Base-by-base conservation (phyloP, 2,888 invertebrate genomes). In the Meteorus cinctellus region DNA sequence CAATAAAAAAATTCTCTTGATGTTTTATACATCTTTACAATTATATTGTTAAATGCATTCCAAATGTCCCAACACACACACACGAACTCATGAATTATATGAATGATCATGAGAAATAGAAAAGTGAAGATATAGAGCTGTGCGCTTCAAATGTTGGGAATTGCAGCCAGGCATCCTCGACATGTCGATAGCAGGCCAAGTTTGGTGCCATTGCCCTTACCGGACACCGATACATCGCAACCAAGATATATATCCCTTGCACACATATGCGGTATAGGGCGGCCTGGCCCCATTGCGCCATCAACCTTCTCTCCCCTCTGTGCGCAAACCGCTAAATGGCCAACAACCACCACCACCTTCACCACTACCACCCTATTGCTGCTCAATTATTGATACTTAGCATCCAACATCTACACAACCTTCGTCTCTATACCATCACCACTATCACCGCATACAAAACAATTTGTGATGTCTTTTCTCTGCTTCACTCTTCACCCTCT, bases 151-250 rank as follows among this genome's bases (percentile, higher is more conserved):
- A 36, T 66, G 48, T 36, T 73, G 36, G 72, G 70, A 75, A 70
- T 73, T 76, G 72, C 73, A 76, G 83, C 81, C 83, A 83, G 84
- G 84, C 83, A 86, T 86, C 86, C 85, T 86, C 87, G 87, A 87
- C 87, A 89, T 89, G 89, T 89, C 89, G 88, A 89, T 89, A 89
- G 86, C 89, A 89, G 88, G 84, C 87, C 84, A 80, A 76, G 76
- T 80, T 77, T 55, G 78, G 78, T 76, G 73, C 81, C 75, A 75
- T 74, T 77, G 77, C 75, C 77, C 79, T 24, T 19, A 78, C 41
- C 41, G 41, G 41, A 41, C 41, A 41, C 77, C 74, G 66, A 73
- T 76, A 75, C 85, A 84, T 83, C 83, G 19, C 4, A 48, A 48
- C 84, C 81, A 82, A 85, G 86, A 86, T 88, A 88, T 87, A 87